phyloP scores from a whole-genome alignment of 1,140 invertebrate species.

The Zeugodacus cucurbitae region DNA sequence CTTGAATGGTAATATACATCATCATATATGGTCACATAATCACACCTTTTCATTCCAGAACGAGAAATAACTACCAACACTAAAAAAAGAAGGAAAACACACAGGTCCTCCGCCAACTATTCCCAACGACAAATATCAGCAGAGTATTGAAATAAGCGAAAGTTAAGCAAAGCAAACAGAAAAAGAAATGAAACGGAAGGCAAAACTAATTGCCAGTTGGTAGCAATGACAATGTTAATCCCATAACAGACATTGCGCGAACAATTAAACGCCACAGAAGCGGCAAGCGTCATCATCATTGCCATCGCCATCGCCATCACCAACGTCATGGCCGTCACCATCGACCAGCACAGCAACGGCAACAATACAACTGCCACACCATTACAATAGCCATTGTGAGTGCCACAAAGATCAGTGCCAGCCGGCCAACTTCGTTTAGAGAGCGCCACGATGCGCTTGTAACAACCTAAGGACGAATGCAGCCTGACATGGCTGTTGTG shows the following conservation, averaged over 20 bases:
- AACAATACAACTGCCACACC: not conserved
- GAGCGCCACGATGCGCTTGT: not conserved
- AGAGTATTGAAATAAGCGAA: not conserved
- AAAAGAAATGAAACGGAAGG: not conserved
- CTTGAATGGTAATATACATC: too few species aligned
- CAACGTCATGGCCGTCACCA: not conserved
- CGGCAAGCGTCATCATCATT: constrained; percentile 14
- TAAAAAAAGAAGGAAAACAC: too few species aligned
- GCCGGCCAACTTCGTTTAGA: not conserved
- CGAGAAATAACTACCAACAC: too few species aligned
- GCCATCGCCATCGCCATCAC: not conserved
- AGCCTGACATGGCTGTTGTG: not conserved
- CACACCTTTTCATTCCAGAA: too few species aligned
- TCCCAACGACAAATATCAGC: not conserved
- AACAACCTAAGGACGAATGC: not conserved
- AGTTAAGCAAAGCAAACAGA: not conserved
- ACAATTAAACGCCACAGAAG: constrained; percentile 30
- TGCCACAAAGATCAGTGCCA: not conserved
- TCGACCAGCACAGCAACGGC: not conserved
- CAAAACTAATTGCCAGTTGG: not conserved
- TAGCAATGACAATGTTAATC: constrained; percentile 20
- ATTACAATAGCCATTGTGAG: constrained; percentile 11
- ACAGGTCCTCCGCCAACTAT: too few species aligned
- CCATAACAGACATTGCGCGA: constrained; percentile 35
- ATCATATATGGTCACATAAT: too few species aligned